Evolutionary conservation across 1,140 invertebrate species (phyloP), one percentile per base, ranked within the genome.

Genomic region (Atta cephalotes): DNA sequence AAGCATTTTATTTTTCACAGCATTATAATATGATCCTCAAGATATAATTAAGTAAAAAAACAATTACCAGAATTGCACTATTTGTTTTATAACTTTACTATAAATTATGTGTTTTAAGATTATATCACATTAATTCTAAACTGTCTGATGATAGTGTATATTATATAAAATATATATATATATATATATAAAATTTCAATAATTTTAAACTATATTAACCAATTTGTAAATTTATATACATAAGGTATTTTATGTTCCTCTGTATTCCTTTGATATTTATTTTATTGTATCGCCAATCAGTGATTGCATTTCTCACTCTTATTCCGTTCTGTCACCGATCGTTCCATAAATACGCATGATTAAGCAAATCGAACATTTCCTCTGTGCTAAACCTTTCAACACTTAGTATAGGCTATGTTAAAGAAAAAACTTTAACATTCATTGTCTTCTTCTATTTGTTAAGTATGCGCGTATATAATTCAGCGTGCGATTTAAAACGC

Each of bases 321-420:
- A 16, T 71, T 58, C 49, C 53, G 21, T 70, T 56, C 21, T 39
- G 28, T 16, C 21, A 53, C 16, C 18, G 63, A 82, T 87, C 53
- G 51, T 18, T 60, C 28, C 1, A 45, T 68, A 63, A 70, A 60
- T 31, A 74, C 84, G 88, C 88, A 89, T 89, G 87, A 25, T 28
- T 89, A 56, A 65, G 77, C 58, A 87, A 87, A 89, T 79, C 58
- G 78, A 89, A 89, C 70, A 58, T 90, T 76, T 81, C 70, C 62
- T 51, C 18, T 12, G 63, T 85, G 72, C 80, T 81, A 88, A 87
- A 90, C 88, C 63, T 90, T 84, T 90, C 87, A 87, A 84, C 53
- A 71, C 49, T 56, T 45, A 45, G 39, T 12, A 45, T 10, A 45
- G 9, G 39, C 39, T 45, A 45, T 3, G 39, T 9, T 45, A 45